phyloP scores from a whole-genome alignment of 1,140 invertebrate genomes.

The Euschistus heros region DNA sequence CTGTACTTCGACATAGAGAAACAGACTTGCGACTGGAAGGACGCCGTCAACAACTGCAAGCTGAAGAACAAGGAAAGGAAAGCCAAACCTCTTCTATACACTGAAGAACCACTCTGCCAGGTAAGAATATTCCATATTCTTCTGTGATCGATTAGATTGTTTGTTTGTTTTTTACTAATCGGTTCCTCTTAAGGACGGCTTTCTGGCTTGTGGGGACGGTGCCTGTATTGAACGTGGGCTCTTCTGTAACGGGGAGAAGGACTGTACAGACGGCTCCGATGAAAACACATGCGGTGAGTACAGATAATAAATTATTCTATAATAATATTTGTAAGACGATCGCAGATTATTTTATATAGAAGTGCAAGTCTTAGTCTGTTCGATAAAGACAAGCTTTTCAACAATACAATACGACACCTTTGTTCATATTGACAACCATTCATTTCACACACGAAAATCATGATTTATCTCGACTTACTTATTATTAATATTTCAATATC shows the following conservation, averaged over 20 bases:
- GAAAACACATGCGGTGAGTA: conserved; percentile 84
- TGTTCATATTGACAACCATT: too few relatives aligned
- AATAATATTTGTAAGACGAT: background rate
- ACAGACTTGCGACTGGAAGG: conserved; percentile 93
- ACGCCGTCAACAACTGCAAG: conserved; percentile 85
- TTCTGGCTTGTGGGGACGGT: conserved; percentile 75
- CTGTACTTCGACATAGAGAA: conserved; percentile 91
- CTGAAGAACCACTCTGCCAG: conserved; percentile 78
- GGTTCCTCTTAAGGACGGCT: conserved; percentile 49
- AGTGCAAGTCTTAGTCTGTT: too few relatives aligned
- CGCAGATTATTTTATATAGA: too few relatives aligned
- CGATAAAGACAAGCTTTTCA: too few relatives aligned
- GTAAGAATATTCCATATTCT: conserved; percentile 27
- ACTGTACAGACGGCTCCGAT: conserved; percentile 80
- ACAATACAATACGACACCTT: too few relatives aligned
- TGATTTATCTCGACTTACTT: too few relatives aligned
- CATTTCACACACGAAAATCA: too few relatives aligned
- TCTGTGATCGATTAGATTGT: background rate
- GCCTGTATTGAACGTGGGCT: conserved; percentile 77
- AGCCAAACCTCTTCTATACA: conserved; percentile 76
- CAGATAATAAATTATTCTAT: background rate
- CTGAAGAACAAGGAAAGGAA: conserved; percentile 83
- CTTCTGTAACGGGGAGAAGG: conserved; percentile 88
- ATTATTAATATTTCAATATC: too few relatives aligned
- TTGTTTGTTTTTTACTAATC: background rate